Conservation (phyloP, 1,140 invertebrate species). For the Panagrolaimus sp. region DNA sequence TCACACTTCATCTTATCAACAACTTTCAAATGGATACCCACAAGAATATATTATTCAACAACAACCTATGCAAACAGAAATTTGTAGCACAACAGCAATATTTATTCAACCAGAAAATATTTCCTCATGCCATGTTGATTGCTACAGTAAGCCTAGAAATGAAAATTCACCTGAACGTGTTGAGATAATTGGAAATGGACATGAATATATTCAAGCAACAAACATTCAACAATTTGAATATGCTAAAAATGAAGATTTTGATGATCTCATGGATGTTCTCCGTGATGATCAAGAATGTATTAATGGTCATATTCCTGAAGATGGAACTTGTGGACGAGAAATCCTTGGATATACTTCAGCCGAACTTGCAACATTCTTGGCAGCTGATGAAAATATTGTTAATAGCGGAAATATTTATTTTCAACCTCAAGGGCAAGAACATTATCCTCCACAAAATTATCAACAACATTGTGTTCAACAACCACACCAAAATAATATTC, state of each 20-base stretch:
- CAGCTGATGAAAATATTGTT: too few relatives aligned
- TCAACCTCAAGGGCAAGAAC: too few relatives aligned
- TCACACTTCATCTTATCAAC: neutral
- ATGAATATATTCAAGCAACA: neutral
- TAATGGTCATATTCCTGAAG: neutral
- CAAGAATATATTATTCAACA: neutral
- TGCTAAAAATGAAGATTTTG: neutral
- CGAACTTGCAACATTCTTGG: too few relatives aligned
- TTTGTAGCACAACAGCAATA: constrained; percentile 6
- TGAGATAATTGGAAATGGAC: neutral
- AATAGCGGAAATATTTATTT: too few relatives aligned
- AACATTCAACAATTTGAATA: neutral
- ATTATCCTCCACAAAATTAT: too few relatives aligned
- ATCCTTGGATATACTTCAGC: neutral
- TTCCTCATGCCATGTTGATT: neutral
- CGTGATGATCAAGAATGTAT: constrained; percentile 8
- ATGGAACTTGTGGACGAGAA: neutral
- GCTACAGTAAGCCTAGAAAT: constrained; percentile 7
- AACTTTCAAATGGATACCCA: too few relatives aligned
- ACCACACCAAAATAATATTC: too few relatives aligned
- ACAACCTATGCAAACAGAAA: neutral
- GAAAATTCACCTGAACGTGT: neutral
- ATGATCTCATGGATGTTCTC: constrained; percentile 5
- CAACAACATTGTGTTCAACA: too few relatives aligned
- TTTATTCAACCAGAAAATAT: constrained; percentile 1